Conservation (phyloP, 2,888 invertebrate species). For the Drosophila neotestacea region DNA sequence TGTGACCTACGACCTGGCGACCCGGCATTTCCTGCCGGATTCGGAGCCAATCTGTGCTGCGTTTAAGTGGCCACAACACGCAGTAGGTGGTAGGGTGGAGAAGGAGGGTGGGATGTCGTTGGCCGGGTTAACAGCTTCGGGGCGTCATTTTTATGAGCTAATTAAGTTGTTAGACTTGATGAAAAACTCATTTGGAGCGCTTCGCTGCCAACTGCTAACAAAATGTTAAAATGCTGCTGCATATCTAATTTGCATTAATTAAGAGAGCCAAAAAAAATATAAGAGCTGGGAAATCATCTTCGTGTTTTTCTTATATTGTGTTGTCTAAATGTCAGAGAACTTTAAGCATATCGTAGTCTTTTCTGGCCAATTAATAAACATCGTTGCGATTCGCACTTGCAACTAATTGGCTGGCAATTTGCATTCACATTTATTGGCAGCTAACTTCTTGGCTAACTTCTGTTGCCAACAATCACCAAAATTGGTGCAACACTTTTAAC, state of each 20-base stretch:
- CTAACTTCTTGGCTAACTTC: constrained; percentile 48
- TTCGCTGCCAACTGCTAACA: constrained; percentile 32
- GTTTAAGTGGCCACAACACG: constrained; percentile 78
- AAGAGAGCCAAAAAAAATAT: constrained; percentile 31
- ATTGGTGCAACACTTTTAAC: constrained; percentile 49
- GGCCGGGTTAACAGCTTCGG: constrained; percentile 71
- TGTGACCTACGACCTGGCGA: constrained; percentile 75
- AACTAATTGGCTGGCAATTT: constrained; percentile 74
- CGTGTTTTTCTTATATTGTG: background rate
- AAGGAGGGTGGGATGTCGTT: constrained; percentile 21
- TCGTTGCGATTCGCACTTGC: constrained; percentile 37
- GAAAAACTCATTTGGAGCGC: constrained; percentile 75
- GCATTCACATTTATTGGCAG: constrained; percentile 73
- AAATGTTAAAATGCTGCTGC: constrained; percentile 40
- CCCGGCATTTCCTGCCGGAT: constrained; percentile 60
- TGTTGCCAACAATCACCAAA: constrained; percentile 32
- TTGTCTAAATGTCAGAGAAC: constrained; percentile 6
- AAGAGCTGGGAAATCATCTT: constrained; percentile 26
- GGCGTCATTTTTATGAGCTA: constrained; percentile 80
- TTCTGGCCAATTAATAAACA: constrained; percentile 52
- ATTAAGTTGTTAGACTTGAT: constrained; percentile 81
- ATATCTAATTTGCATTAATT: constrained; percentile 81
- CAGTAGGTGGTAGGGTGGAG: constrained; percentile 39
- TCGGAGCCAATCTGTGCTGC: constrained; percentile 74
- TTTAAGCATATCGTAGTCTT: constrained; percentile 9